Evolutionary conservation across 2,888 invertebrate genomes (phyloP).

Genomic region (Drosophila borborema): DNA sequence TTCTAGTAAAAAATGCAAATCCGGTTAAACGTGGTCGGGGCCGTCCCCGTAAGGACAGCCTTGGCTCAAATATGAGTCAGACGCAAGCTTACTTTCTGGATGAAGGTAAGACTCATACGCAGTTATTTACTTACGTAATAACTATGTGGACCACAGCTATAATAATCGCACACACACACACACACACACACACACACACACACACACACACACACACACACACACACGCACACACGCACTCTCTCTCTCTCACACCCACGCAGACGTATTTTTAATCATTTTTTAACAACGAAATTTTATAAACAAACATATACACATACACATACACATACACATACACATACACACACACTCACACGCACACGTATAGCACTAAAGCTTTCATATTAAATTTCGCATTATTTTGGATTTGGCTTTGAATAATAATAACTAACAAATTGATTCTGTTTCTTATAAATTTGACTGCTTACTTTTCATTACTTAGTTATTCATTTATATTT

Average conservation of each 20-base stretch:
- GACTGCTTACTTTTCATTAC: neutral
- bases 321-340: slow-evolving; percentile 12
- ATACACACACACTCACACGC: slow-evolving; percentile 21
- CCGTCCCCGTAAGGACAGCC: slow-evolving; percentile 86
- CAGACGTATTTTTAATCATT: slow-evolving; percentile 1
- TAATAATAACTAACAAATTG: slow-evolving; percentile 5
- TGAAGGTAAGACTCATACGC: slow-evolving; percentile 87
- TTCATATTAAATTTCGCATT: slow-evolving; percentile 43
- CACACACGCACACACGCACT: neutral
- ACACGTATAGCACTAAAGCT: slow-evolving; percentile 30
- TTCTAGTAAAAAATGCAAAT: slow-evolving; percentile 84
- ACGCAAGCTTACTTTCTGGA: slow-evolving; percentile 90
- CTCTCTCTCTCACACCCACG: too few species aligned
- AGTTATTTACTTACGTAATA: slow-evolving; percentile 41
- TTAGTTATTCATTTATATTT: neutral
- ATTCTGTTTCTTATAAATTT: neutral
- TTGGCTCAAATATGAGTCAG: slow-evolving; percentile 86
- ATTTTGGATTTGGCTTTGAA: slow-evolving; percentile 32
- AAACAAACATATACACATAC: slow-evolving; percentile 5
- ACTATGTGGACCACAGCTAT: slow-evolving; percentile 48
- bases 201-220: neutral
- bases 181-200: neutral
- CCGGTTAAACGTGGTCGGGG: slow-evolving; percentile 88
- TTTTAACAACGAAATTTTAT: neutral
- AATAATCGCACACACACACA: slow-evolving; percentile 28